A percentile compares a stretch with the other conserved stretches of the same genome.
phyloP scores from a whole-genome alignment of 2,888 invertebrate species.

The Athrips mouffetella region DNA sequence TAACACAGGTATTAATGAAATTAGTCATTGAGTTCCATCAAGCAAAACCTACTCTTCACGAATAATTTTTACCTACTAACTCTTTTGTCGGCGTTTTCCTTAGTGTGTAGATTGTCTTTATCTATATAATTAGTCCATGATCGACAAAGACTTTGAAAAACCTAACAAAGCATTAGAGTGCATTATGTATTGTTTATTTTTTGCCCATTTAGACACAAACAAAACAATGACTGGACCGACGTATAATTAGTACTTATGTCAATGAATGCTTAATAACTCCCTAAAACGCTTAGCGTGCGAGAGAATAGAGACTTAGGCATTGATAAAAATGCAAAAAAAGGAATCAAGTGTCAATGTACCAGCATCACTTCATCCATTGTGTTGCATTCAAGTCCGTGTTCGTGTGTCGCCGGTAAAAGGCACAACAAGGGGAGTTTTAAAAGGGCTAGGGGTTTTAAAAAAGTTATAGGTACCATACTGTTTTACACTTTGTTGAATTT shows the following conservation, averaged over 20 bases:
- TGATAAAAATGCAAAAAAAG: not conserved
- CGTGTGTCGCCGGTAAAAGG: constrained; percentile 28
- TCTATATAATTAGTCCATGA: too few species aligned
- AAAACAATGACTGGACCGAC: not conserved
- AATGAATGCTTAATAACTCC: constrained; percentile 6
- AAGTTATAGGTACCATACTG: too few species aligned
- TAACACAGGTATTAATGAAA: too few species aligned
- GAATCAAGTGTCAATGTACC: constrained; percentile 75
- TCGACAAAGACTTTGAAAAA: too few species aligned
- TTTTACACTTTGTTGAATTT: too few species aligned
- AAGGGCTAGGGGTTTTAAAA: not conserved
- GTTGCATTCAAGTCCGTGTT: constrained; percentile 72
- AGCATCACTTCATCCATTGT: constrained; percentile 60
- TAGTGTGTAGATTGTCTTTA: too few species aligned
- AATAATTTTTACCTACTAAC: too few species aligned
- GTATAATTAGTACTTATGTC: not conserved
- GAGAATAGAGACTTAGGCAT: not conserved
- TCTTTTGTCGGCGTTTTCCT: too few species aligned
- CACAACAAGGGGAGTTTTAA: not conserved
- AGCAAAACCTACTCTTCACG: too few species aligned
- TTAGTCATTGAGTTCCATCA: too few species aligned
- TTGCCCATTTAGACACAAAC: not conserved
- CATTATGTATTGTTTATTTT: too few species aligned
- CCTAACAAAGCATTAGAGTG: too few species aligned
- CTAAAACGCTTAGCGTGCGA: constrained; percentile 41